These are phyloP conservation scores for Parapristionchus giblindavisi DNA, from an alignment of 2,888 invertebrate species.

Conservation along the genomic window DNA sequence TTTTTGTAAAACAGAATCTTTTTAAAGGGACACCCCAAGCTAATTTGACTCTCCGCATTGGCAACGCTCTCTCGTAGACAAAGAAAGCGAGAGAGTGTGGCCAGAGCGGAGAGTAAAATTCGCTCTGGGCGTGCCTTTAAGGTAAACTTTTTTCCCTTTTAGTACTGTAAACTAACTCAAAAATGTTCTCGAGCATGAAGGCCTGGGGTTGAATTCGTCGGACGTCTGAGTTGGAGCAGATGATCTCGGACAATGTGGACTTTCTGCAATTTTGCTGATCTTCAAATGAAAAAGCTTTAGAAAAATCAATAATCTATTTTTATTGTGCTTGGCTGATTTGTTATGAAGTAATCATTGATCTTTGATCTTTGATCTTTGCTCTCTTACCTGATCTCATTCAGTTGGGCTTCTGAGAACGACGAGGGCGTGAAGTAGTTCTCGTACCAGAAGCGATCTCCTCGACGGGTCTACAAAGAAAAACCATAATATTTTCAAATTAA, in stretches of 20 bases:
- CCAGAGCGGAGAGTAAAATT: too few relatives aligned
- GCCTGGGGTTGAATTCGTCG: conserved; percentile 55
- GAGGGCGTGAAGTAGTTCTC: conserved; percentile 68
- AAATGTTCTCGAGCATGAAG: conserved; percentile 59
- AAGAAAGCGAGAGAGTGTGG: too few relatives aligned
- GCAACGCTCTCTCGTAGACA: too few relatives aligned
- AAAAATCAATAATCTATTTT: conserved; percentile 26
- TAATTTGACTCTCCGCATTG: too few relatives aligned
- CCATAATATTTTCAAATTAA: not conserved
- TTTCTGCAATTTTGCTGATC: conserved; percentile 29
- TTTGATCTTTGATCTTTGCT: not conserved
- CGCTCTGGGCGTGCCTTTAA: too few relatives aligned
- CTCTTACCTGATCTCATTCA: conserved; percentile 53
- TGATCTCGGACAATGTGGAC: conserved; percentile 44
- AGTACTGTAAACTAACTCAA: conserved; percentile 55
- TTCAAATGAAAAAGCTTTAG: not conserved
- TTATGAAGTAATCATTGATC: not conserved
- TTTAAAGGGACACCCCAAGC: too few relatives aligned
- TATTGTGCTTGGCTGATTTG: too few relatives aligned
- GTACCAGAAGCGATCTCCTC: conserved; percentile 71
- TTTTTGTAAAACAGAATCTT: not conserved
- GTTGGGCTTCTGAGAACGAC: conserved; percentile 57
- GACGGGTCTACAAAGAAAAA: conserved; percentile 48
- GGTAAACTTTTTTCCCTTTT: too few relatives aligned
- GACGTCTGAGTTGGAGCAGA: conserved; percentile 61